Conservation (phyloP, 2,113 vertebrate species). For the Colinus virginianus region DNA sequence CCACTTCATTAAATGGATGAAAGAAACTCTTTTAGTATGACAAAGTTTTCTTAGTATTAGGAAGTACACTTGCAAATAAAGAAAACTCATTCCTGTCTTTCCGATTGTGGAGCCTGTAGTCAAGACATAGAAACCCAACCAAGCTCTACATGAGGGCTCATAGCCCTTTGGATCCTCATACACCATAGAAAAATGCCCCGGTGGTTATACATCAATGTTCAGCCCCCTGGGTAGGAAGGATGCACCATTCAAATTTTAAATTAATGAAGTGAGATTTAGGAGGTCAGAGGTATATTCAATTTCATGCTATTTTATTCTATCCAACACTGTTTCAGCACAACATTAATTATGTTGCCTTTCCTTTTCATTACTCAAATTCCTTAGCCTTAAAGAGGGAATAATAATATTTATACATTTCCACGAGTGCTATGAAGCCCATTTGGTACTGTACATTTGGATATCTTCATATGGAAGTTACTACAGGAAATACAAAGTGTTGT, state of each 20-base stretch:
- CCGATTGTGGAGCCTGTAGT: not conserved
- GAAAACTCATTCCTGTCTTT: not conserved
- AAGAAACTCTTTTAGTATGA: not conserved
- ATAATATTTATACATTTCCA: not conserved
- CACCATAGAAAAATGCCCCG: not conserved
- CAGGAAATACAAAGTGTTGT: not conserved
- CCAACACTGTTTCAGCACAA: accelerated
- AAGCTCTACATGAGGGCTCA: not conserved
- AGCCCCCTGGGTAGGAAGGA: not conserved
- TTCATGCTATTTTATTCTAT: not conserved
- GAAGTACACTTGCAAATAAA: not conserved
- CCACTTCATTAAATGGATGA: not conserved
- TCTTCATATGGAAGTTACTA: not conserved
- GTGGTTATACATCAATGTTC: not conserved
- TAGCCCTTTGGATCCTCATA: not conserved
- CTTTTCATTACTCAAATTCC: not conserved
- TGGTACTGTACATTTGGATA: not conserved
- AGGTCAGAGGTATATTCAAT: not conserved
- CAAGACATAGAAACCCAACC: not conserved
- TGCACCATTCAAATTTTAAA: not conserved
- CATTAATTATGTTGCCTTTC: not conserved
- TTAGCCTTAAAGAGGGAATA: not conserved
- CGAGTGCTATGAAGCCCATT: not conserved
- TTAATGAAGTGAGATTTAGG: not conserved
- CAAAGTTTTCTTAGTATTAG: not conserved